Conservation (phyloP, 2,797 vertebrate species). For the Glyptemys insculpta region DNA sequence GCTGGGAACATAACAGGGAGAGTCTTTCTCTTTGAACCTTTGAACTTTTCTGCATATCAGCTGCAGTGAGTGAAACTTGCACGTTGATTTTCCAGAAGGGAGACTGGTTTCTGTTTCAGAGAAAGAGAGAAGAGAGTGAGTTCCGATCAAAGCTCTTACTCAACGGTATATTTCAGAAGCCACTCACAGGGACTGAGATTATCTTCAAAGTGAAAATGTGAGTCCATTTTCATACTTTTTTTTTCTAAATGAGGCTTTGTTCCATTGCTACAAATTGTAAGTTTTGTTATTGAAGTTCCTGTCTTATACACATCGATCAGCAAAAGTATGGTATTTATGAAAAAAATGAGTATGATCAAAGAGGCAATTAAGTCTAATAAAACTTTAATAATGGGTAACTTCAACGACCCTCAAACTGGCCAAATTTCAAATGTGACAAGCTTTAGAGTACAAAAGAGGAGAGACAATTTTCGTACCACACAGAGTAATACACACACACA, state of each 20-base stretch:
- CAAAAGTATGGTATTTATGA: not conserved
- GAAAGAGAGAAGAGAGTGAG: not conserved
- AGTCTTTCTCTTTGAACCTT: not conserved
- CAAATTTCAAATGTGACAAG: not conserved
- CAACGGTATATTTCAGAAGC: not conserved
- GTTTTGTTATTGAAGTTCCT: not conserved
- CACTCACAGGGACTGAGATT: not conserved
- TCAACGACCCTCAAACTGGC: not conserved
- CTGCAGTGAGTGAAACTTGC: not conserved
- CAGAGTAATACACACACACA: not conserved
- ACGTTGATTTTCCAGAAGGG: not conserved
- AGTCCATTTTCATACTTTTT: not conserved
- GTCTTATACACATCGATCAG: not conserved
- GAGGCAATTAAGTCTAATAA: not conserved
- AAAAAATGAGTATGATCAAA: not conserved
- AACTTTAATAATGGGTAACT: not conserved
- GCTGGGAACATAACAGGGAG: not conserved
- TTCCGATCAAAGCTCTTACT: not conserved
- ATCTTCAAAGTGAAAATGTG: not conserved
- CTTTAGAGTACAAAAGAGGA: not conserved
- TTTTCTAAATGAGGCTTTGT: not conserved
- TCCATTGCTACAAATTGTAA: not conserved
- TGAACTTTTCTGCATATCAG: not conserved
- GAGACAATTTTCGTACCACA: not conserved
- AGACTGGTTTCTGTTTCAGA: not conserved